Evolutionary conservation across 1,140 invertebrate genomes (phyloP).

Genomic region (Charaxes varanes): DNA sequence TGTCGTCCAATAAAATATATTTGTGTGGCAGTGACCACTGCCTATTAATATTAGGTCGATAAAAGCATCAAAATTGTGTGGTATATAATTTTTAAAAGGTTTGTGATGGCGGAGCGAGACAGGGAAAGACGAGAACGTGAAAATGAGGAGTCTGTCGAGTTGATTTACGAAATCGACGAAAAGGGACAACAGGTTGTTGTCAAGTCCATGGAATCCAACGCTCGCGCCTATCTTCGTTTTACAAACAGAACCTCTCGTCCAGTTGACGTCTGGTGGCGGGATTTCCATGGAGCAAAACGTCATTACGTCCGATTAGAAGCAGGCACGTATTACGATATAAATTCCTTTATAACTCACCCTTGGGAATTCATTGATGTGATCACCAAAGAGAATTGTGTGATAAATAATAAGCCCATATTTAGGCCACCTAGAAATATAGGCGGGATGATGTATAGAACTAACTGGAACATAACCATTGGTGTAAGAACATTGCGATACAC

Average conservation of each 20-base stretch:
- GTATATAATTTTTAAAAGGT: too few relatives aligned
- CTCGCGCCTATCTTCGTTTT: constrained; percentile 80
- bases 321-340: constrained; percentile 76
- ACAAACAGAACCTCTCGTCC: constrained; percentile 78
- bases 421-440: constrained; percentile 37
- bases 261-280: constrained; percentile 84
- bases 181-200: constrained; percentile 46
- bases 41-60: too few relatives aligned
- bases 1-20: too few relatives aligned
- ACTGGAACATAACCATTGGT: constrained; percentile 56
- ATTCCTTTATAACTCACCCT: constrained; percentile 83
- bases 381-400: constrained; percentile 75
- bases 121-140: constrained; percentile 10
- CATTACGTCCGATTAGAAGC: constrained; percentile 47
- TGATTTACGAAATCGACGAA: constrained; percentile 49
- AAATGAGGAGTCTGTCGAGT: constrained; percentile 19
- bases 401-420: constrained; percentile 59
- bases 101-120: constrained; percentile 23
- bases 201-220: constrained; percentile 60
- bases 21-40: too few relatives aligned
- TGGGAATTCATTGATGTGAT: constrained; percentile 82
- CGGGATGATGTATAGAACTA: constrained; percentile 43
- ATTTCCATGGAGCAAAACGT: constrained; percentile 76
- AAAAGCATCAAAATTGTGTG: too few relatives aligned
- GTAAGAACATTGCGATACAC: constrained; percentile 37